These are phyloP conservation scores for Drosophila paracracens DNA, from an alignment of 2,888 invertebrate genomes.

Conservation along the genomic window DNA sequence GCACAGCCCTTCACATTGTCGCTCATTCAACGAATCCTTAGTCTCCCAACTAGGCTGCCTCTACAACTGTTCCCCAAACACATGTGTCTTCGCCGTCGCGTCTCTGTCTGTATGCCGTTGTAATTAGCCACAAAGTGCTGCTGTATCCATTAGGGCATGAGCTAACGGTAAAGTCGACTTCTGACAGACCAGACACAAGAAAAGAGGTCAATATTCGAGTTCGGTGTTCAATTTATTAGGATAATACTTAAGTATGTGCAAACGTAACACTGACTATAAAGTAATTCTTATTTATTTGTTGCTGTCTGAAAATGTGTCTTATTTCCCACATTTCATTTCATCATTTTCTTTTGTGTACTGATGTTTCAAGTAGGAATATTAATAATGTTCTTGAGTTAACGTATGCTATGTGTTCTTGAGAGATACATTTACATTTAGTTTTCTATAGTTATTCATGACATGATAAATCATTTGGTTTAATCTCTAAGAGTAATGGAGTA, in stretches of 20 bases:
- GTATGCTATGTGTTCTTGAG: not conserved
- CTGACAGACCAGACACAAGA: constrained; percentile 43
- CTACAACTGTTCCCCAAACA: not conserved
- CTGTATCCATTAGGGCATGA: constrained; percentile 24
- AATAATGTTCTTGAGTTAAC: not conserved
- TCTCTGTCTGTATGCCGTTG: constrained; percentile 26
- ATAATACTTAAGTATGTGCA: constrained; percentile 36
- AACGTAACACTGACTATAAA: constrained; percentile 23
- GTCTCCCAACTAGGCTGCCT: not conserved
- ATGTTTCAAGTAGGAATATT: not conserved
- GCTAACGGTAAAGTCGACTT: not conserved
- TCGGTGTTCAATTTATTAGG: constrained; percentile 34
- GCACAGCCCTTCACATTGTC: constrained; percentile 3
- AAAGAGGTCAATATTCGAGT: constrained; percentile 55
- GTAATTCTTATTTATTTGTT: not conserved
- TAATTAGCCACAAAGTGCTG: constrained; percentile 64
- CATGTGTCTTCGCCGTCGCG: not conserved
- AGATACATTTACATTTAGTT: not conserved
- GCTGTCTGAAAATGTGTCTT: not conserved
- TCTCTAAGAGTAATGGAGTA: not conserved
- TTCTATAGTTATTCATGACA: not conserved
- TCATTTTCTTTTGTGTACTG: not conserved
- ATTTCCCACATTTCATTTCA: not conserved
- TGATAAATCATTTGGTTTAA: not conserved
- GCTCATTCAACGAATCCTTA: constrained; percentile 4